A percentile compares a stretch with the other conserved stretches of the same genome.
These are phyloP conservation scores for Podarcis muralis DNA, from an alignment of 2,113 vertebrate species.

Conservation along the genomic window DNA sequence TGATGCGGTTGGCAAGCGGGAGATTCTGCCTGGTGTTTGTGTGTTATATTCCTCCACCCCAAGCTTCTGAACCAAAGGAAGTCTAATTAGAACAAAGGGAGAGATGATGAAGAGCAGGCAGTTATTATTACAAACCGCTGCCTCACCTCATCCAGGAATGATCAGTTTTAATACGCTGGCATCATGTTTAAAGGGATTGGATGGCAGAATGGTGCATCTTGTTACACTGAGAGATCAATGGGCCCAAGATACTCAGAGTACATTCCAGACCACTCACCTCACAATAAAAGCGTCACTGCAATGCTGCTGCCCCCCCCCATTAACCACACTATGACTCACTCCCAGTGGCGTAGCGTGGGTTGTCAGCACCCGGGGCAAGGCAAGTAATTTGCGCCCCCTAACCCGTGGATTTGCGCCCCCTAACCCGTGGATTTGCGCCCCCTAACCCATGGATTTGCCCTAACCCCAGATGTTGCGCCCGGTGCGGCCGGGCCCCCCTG, in stretches of 20 bases:
- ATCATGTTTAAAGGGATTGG: slow-evolving; percentile 63
- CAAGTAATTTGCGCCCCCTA: too few relatives aligned
- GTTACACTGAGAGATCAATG: slow-evolving; percentile 48
- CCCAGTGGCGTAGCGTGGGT: too few relatives aligned
- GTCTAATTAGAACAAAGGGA: slow-evolving; percentile 15
- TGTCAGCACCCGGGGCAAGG: too few relatives aligned
- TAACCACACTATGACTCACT: slow-evolving; percentile 65
- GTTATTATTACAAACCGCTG: slow-evolving; percentile 49
- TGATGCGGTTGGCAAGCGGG: slow-evolving; percentile 35
- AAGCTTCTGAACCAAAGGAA: background rate
- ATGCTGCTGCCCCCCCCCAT: slow-evolving; percentile 13
- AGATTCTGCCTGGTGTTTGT: background rate
- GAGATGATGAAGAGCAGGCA: slow-evolving; percentile 9
- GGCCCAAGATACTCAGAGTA: slow-evolving; percentile 54
- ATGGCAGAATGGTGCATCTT: slow-evolving; percentile 65
- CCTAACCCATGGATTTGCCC: too few relatives aligned
- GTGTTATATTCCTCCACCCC: slow-evolving; percentile 1
- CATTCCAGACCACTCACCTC: slow-evolving; percentile 58
- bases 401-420: too few relatives aligned
- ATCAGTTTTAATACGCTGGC: background rate
- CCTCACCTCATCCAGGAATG: slow-evolving; percentile 48
- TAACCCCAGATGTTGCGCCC: too few relatives aligned
- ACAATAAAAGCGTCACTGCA: slow-evolving; percentile 16
- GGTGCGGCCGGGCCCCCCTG: too few relatives aligned
- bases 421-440: too few relatives aligned